phyloP scores from a whole-genome alignment of 2,888 invertebrate genomes.

The Drosophila multiciliata region DNA sequence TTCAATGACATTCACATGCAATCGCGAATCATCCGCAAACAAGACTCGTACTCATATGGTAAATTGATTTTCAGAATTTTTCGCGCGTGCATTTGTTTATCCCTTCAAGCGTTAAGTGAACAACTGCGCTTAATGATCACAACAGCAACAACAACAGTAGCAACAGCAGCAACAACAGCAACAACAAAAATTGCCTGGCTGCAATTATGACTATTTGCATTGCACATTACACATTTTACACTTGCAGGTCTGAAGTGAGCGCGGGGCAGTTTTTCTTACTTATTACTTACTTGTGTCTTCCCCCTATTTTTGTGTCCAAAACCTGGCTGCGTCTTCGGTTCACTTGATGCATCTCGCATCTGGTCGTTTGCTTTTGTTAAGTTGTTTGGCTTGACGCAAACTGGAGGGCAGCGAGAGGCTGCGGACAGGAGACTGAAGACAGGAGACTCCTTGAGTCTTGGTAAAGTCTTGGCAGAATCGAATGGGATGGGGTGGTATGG shows the following conservation, averaged over 20 bases:
- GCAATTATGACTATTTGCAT: conserved; percentile 79
- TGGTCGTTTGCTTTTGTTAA: conserved; percentile 46
- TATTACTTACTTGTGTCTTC: conserved; percentile 38
- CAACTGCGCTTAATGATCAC: conserved; percentile 73
- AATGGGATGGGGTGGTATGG: background rate
- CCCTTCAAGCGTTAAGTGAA: conserved; percentile 78
- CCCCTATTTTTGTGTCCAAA: conserved; percentile 31
- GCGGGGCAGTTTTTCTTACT: conserved; percentile 45
- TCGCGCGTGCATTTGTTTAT: conserved; percentile 73
- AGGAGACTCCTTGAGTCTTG: conserved; percentile 15
- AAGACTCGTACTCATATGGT: conserved; percentile 53
- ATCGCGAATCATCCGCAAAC: conserved; percentile 52
- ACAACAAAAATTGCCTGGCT: conserved; percentile 33
- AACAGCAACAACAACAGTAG: conserved; percentile 23
- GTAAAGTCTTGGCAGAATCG: background rate
- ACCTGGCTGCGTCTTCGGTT: conserved; percentile 42
- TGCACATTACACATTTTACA: conserved; percentile 73
- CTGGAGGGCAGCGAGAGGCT: conserved; percentile 26
- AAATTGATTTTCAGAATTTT: conserved; percentile 76
- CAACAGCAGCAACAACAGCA: conserved; percentile 28
- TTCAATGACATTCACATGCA: conserved; percentile 66
- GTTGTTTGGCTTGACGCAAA: conserved; percentile 42
- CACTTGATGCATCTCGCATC: conserved; percentile 36
- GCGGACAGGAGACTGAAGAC: conserved; percentile 31
- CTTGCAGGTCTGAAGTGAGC: conserved; percentile 48